phyloP scores from a whole-genome alignment of 2,797 vertebrate genomes.

The Fratercula arctica region DNA sequence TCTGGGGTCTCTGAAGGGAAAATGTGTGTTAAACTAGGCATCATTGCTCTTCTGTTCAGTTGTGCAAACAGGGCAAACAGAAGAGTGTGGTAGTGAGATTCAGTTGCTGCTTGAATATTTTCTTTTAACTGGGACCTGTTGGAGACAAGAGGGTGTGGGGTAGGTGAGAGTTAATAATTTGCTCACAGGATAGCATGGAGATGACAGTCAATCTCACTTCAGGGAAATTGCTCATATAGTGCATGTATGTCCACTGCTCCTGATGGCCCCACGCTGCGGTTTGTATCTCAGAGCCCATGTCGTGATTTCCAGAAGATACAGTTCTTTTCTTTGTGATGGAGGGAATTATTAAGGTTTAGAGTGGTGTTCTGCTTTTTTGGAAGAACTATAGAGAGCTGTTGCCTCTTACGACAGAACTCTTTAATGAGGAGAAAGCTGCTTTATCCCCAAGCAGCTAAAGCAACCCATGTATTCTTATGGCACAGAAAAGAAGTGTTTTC shows the following conservation, averaged over 20 bases:
- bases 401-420: background rate
- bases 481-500: background rate
- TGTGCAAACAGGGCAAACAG: background rate
- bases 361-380: background rate
- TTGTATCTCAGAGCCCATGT: background rate
- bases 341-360: background rate
- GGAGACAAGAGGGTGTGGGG: background rate
- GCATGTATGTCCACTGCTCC: background rate
- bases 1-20: background rate
- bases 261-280: background rate
- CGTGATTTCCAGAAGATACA: background rate
- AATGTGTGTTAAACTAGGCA: background rate
- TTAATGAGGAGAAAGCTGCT: background rate
- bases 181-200: background rate
- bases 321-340: background rate
- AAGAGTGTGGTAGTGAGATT: background rate
- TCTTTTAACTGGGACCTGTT: background rate
- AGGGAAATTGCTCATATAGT: background rate
- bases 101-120: background rate
- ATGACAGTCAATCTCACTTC: background rate
- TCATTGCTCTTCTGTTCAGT: background rate
- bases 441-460: background rate
- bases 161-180: background rate
- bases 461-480: background rate
- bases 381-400: background rate